These are phyloP conservation scores for Serilophus lunatus DNA, from an alignment of 2,113 vertebrate species.

Conservation along the genomic window DNA sequence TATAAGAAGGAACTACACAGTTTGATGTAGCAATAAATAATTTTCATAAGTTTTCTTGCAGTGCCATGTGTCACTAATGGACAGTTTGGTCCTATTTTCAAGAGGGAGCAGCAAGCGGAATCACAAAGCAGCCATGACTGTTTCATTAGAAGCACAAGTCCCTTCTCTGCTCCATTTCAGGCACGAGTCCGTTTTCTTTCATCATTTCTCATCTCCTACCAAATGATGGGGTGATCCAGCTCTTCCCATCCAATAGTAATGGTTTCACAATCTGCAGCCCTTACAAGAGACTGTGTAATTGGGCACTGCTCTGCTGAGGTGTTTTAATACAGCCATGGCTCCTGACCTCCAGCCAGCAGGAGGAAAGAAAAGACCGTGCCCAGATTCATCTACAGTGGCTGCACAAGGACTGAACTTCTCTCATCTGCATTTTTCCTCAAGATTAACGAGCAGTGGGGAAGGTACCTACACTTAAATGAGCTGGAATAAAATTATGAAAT, in stretches of 20 bases:
- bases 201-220: constrained; percentile 18
- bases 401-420: neutral
- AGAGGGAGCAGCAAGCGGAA: neutral
- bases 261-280: neutral
- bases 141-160: constrained; percentile 34
- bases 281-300: neutral
- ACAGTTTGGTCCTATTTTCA: constrained; percentile 1
- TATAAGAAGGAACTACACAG: neutral
- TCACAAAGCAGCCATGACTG: neutral
- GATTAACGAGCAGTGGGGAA: constrained; percentile 20
- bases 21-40: constrained; percentile 49
- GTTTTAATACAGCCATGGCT: constrained; percentile 17
- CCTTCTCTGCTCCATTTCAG: neutral
- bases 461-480: constrained; percentile 32
- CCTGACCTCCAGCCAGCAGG: constrained; percentile 56
- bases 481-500: constrained; percentile 28
- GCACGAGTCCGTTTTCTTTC: neutral
- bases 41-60: constrained; percentile 41
- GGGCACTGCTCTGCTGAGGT: neutral
- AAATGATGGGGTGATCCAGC: constrained; percentile 1
- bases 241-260: neutral
- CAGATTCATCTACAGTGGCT: neutral
- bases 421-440: constrained; percentile 46
- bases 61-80: constrained; percentile 21
- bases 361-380: constrained; percentile 7